These are phyloP conservation scores for Melanogrammus aeglefinus DNA, from an alignment of 2,797 vertebrate genomes.

Conservation along the genomic window DNA sequence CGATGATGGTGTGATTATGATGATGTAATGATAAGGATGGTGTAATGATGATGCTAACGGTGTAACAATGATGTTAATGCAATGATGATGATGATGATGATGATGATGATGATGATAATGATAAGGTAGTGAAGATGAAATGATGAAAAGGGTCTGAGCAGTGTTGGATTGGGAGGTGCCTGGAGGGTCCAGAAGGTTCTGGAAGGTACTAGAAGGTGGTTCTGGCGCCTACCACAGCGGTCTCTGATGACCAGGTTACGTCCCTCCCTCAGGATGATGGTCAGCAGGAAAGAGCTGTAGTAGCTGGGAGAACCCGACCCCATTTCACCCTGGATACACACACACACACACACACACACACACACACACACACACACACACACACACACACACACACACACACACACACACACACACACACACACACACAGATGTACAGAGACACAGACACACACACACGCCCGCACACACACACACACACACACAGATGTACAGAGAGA, in stretches of 20 bases:
- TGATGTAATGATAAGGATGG: background rate
- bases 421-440: background rate
- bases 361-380: background rate
- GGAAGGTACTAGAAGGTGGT: background rate
- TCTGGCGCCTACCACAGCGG: conserved; percentile 80
- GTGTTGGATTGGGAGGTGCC: too few relatives aligned
- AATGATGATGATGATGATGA: background rate
- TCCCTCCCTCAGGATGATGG: conserved; percentile 88
- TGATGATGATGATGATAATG: background rate
- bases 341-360: conserved; percentile 1
- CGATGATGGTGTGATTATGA: background rate
- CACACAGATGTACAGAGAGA: background rate
- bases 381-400: conserved; percentile 26
- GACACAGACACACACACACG: background rate
- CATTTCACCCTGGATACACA: conserved; percentile 54
- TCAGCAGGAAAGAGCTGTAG: conserved; percentile 79
- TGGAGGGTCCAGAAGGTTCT: too few relatives aligned
- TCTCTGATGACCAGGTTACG: conserved; percentile 89
- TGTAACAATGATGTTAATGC: too few relatives aligned
- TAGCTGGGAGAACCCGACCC: background rate
- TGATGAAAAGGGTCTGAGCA: background rate
- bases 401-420: background rate
- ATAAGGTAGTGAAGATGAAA: background rate
- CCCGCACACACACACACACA: background rate
- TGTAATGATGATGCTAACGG: too few relatives aligned